Evolutionary conservation across 2,113 vertebrate species (phyloP), one percentile per base, ranked within the genome.

Genomic region (Nothocercus julius): DNA sequence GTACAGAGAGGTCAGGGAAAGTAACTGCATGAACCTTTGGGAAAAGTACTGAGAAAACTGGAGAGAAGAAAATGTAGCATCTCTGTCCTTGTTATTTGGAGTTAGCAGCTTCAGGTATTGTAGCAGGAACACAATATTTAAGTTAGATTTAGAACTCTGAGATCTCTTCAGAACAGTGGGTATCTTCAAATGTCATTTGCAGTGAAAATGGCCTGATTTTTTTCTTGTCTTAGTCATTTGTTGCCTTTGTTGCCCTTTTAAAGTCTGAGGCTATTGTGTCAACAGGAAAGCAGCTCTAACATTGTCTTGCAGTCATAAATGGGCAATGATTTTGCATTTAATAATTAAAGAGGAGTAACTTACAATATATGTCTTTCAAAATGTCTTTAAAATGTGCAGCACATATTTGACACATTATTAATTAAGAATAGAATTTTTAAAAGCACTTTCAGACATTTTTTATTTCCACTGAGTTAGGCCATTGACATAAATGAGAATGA

Each of bases 321-420:
- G 82, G 89, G 82, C 89, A 91, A 8, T 77, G 95, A 85, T 75
- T 94, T 92, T 69, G 78, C 70, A 36, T 94, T 95, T 91, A 89
- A 44, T 89, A 94, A 89, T 90, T 92, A 87, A 92, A 53, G 14
- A 79, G 81, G 84, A 84, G 38, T 64, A 14, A 4, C 78, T 93
- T 51, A 56, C 76, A 36, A 84, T 22, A 30, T 3, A 5, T 27
- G 40, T 61, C 91, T 86, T 51, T 93, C 90, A 66, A 30, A 66
- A 28, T 6, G 24, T 45, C 74, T 18, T 9, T 75, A 87, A 79
- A 32, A n/a, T 9, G 34, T 79, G 89, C 47, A 13, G 91, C 54
- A 13, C 53, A 3, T 0, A 4, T 58, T 51, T 82, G 90, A 58
- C 18, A 10, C 10, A 0, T 54, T 58, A 4, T 13, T 90, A 36